These are phyloP conservation scores for Stenchaetothrips biformis DNA, from an alignment of 2,888 invertebrate species.

Conservation along the genomic window DNA sequence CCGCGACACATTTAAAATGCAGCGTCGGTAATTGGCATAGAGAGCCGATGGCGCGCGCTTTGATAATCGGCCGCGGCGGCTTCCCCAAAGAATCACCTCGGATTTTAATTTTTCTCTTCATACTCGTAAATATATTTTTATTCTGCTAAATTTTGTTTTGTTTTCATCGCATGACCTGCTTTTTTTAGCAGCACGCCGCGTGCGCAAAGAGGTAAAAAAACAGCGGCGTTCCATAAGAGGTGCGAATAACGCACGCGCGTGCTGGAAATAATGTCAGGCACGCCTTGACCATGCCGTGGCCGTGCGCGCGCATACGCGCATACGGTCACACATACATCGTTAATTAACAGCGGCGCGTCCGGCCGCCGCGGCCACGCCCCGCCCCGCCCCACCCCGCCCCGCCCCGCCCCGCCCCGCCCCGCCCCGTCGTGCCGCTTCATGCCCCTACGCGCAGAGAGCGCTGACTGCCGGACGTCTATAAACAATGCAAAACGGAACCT, in stretches of 20 bases:
- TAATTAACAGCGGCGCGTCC: not conserved
- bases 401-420: not conserved
- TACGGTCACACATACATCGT: conserved; percentile 12
- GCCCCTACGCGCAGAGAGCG: not conserved
- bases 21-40: no score
- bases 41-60: no score
- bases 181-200: no score
- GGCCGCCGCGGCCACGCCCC: not conserved
- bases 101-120: no score
- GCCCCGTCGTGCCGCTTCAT: not conserved
- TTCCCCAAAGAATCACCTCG: no score
- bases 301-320: not conserved
- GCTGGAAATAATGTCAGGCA: not conserved
- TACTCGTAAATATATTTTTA: no score
- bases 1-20: no score
- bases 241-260: not conserved
- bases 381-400: not conserved
- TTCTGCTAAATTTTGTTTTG: no score
- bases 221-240: not conserved
- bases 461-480: conserved; percentile 3
- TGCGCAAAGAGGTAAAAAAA: not conserved
- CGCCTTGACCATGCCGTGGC: not conserved
- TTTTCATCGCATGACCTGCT: no score
- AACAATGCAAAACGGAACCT: conserved; percentile 1
- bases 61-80: no score